A percentile compares a stretch with the other conserved stretches of the same genome.
These are phyloP conservation scores for Gymnoscopelus microlampas DNA, from an alignment of 2,797 vertebrate species.

Conservation along the genomic window DNA sequence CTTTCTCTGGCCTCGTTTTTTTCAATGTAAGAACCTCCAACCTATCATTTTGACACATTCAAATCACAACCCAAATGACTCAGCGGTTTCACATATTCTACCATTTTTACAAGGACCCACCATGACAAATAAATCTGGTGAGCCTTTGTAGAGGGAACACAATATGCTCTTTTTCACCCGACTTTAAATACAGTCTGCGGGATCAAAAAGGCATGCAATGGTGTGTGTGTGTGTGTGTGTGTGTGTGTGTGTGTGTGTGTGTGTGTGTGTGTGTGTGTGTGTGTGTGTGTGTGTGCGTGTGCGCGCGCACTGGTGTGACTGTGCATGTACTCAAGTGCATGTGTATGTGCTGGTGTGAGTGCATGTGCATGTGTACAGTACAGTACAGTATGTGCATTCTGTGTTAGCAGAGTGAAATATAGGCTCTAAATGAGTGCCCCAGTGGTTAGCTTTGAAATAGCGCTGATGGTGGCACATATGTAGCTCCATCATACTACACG, in stretches of 20 bases:
- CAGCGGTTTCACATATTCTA: constrained; percentile 60
- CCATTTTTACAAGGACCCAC: constrained; percentile 76
- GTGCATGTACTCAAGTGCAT: not conserved
- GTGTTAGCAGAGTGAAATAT: constrained; percentile 29
- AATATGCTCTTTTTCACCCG: constrained; percentile 78
- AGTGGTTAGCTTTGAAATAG: constrained; percentile 78
- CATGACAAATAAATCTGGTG: constrained; percentile 75
- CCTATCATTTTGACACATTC: constrained; percentile 41
- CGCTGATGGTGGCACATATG: constrained; percentile 76
- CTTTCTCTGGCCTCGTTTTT: constrained; percentile 4
- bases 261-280: constrained; percentile 9
- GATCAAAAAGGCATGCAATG: constrained; percentile 70
- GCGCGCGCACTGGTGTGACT: not conserved
- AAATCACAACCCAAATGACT: constrained; percentile 48
- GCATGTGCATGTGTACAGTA: not conserved
- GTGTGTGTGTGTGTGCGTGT: not conserved
- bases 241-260: constrained; percentile 2
- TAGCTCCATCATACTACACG: constrained; percentile 60
- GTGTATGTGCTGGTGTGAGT: not conserved
- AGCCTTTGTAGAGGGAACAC: constrained; percentile 76
- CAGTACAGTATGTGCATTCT: constrained; percentile 17
- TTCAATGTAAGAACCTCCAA: constrained; percentile 24
- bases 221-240: not conserved
- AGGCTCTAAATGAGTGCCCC: constrained; percentile 59
- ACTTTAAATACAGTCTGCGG: constrained; percentile 75